Base-by-base conservation (phyloP, 1,140 invertebrate genomes). In the Microplitis demolitor region DNA sequence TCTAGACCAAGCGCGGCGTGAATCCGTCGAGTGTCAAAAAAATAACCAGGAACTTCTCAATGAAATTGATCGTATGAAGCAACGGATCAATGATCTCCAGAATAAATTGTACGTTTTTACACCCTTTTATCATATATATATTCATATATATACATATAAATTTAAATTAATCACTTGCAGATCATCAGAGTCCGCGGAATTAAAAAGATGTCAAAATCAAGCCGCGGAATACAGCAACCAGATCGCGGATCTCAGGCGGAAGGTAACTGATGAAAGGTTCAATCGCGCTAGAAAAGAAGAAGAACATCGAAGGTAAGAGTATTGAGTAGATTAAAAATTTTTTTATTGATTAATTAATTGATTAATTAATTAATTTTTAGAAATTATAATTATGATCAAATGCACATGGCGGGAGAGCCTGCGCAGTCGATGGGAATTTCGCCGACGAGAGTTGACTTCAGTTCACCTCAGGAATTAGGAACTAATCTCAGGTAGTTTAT, bases 191-290 rank as follows among this genome's bases (percentile, higher is more conserved):
- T 84, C 85, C 4, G 76, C 85, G 24, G 88, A 90, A 69, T 76
- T 90, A n/a, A 86, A 87, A 31, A 80, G 85, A n/a, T 90, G 87
- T 74, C 89, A 89, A 74, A 86, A 83, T 70, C 87, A 90, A 77
- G 84, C 88, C n/a, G 82, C 87, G 13, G 88, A 89, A 35, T 89
- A 89, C 50, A 87, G 82, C 39, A 85, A 88, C 66, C 88, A 90
- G 79, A 86, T 90, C 58, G 86, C 80, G 34, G 86, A 89, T 37
- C 84, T 90, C 31, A 86, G 88, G 61, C 82, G 89, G 71, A 86
- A 90, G 77, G 83, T 90, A 3, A 89, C 88, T 3, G 89, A 90
- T 62, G 89, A 90, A 78, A 83, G 87, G 64, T 90, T 89, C 75
- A 81, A 87, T 70, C 77, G 82, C 6, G 83, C 84, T 0, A 78